Base-by-base conservation (phyloP, 2,113 vertebrate genomes). In the Brachyistius frenatus region DNA sequence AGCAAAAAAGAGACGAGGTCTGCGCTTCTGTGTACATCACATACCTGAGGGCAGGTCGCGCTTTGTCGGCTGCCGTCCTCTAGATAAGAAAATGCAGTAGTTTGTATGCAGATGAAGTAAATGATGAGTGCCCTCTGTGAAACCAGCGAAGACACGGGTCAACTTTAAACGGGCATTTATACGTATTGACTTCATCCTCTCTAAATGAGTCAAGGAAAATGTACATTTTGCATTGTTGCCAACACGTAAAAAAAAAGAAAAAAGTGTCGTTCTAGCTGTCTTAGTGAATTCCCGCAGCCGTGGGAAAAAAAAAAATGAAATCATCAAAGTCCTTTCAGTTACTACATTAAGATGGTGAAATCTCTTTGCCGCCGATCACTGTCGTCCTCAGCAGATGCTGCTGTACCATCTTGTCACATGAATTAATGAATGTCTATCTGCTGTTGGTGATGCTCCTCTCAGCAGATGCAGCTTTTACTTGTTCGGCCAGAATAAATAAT, bases 401-500 rank as follows among this genome's bases (percentile, higher is more conserved):
- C 68, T 64, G 37, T 58, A 73, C 46, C 71, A 76, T 88, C 88
- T 88, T 86, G 89, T 91, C 92, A 91, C 73, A 89, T 84, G 72
- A 86, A 87, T 91, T 91, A 90, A 91, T 91, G 76, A 90, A 84
- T 65, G 72, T 65, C 81, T 87, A 76, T 88, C 85, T 81, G 46
- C 13, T 85, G 81, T 36, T 83, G 84, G 76, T 69, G 78, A 86
- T 84, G 84, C 69, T 85, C 79, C 61, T 71, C 73, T 85, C 80
- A 63, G 71, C 90, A 88, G 84, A 89, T 86, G 88, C 80, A 80
- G 66, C 23, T 84, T 90, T 85, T 84, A 91, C 87, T 90, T 78
- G 87, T 88, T 88, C 81, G 85, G 81, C 80, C 83, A 66, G 86
- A 89, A 91, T 88, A 84, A 90, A 89, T 84, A 92, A 91, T 84